These are phyloP conservation scores for Parotocinclus haroldoi DNA, from an alignment of 2,797 vertebrate species.

Conservation along the genomic window DNA sequence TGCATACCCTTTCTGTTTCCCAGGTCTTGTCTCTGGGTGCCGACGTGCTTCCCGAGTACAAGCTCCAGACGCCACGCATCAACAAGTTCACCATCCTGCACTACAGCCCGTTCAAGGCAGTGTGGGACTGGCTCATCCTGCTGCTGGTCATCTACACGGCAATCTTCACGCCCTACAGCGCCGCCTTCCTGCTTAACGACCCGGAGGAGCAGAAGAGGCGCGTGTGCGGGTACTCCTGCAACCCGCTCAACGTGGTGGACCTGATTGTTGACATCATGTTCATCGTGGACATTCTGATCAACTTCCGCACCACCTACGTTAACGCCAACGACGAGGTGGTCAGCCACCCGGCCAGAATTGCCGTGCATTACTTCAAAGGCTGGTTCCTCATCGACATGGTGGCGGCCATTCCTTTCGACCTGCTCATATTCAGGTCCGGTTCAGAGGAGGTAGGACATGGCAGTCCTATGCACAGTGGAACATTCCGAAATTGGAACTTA, in stretches of 20 bases:
- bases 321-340: constrained; percentile 97
- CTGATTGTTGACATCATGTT: constrained; percentile 99
- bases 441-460: constrained; percentile 89
- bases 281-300: constrained; percentile 98
- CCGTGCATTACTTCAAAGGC: constrained; percentile 99
- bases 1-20: constrained; percentile 3
- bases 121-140: constrained; percentile 99
- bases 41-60: constrained; percentile 95
- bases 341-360: constrained; percentile 94
- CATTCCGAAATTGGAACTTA: too few relatives aligned
- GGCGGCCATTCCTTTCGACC: constrained; percentile 95
- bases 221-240: constrained; percentile 95
- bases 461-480: too few relatives aligned
- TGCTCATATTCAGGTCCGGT: constrained; percentile 97
- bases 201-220: constrained; percentile 87
- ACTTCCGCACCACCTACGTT: constrained; percentile 98
- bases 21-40: constrained; percentile 95
- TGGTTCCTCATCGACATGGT: constrained; percentile 99
- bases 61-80: constrained; percentile 92
- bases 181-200: constrained; percentile 96
- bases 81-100: constrained; percentile 97
- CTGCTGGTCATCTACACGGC: constrained; percentile 96
- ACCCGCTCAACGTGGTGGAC: constrained; percentile 94
- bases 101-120: constrained; percentile 98
- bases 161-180: constrained; percentile 96